phyloP scores from a whole-genome alignment of 1,140 invertebrate species.

The Dreissena rostriformis region DNA sequence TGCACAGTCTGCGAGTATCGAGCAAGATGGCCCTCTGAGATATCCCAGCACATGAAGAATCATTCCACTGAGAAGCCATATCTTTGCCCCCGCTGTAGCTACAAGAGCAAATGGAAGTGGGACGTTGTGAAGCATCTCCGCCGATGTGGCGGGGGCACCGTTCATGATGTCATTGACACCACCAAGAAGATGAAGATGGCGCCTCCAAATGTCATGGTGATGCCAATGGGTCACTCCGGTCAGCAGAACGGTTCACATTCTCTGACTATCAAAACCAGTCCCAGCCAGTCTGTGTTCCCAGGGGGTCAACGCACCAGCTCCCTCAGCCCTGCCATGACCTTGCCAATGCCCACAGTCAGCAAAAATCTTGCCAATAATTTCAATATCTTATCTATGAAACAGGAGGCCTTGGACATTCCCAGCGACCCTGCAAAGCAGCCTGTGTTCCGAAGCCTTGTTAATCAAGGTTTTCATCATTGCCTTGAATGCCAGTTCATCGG shows the following conservation, averaged over 20 bases:
- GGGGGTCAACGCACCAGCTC: conserved; percentile 6
- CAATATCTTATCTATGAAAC: conserved; percentile 22
- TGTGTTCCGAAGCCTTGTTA: conserved; percentile 68
- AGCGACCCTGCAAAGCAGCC: conserved; percentile 42
- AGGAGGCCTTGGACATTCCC: conserved; percentile 6
- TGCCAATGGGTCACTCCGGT: conserved; percentile 66
- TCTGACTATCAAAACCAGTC: conserved; percentile 21
- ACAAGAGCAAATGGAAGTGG: conserved; percentile 82
- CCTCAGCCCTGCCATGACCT: conserved; percentile 18
- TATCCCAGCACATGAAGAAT: conserved; percentile 82
- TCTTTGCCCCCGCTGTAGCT: conserved; percentile 79
- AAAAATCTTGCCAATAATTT: conserved; percentile 34
- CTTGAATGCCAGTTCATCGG: conserved; percentile 79
- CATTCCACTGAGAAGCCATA: conserved; percentile 81
- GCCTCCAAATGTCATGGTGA: conserved; percentile 75
- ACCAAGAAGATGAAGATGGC: conserved; percentile 67
- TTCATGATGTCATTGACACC: conserved; percentile 80
- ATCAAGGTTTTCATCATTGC: conserved; percentile 74
- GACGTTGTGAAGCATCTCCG: conserved; percentile 81
- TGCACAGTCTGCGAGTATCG: conserved; percentile 79
- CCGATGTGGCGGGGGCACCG: conserved; percentile 79
- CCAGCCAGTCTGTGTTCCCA: conserved; percentile 41
- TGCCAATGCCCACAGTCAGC: not conserved
- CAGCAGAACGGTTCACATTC: conserved; percentile 60
- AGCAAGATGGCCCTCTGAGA: conserved; percentile 81